Base-by-base conservation (phyloP, 2,797 vertebrate genomes). In the Gouania willdenowi region DNA sequence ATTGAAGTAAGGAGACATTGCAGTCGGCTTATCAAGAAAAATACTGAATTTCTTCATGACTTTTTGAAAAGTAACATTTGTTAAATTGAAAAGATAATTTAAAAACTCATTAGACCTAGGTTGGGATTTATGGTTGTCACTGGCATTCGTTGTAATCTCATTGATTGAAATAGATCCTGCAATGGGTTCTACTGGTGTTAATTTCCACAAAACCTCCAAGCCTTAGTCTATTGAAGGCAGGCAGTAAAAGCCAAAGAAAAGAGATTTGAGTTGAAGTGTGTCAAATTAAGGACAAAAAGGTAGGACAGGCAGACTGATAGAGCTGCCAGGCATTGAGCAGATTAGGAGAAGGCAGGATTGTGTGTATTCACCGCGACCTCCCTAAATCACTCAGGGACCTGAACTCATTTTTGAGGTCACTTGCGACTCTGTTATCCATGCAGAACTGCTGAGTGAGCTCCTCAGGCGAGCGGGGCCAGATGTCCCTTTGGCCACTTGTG, bases 391-490 rank as follows among this genome's bases (percentile, higher is more conserved):
- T 44, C 2, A 2, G 27, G 52, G 28, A 61, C 29, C 21, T 42
- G 53, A 63, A 49, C 36, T 65, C 34, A 24, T 59, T 38, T n/a
- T 46, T 4, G 13, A 56, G 56, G 67, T 75, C 60, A 57, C 60
- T 23, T 13, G 33, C 37, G 21, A 20, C 39, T 42, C 33, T 32
- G 31, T 62, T 55, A 52, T 60, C 51, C 52, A 22, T 4, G 31
- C 38, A 56, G 33, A 67, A 71, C 21, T 52, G 79, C 67, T 73
- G 72, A 76, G 51, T 55, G 51, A 40, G 42, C 62, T 33, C 30
- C 47, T 42, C 8, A 3, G 14, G 29, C 40, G 35, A 39, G 55
- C 67, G 3, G 53, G 58, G 38, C 66, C 67, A 58, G 61, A 42
- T 27, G 48, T 65, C 48, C 47, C 51, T 43, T 26, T 39, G 34